A percentile compares a stretch with the other conserved stretches of the same genome.
phyloP scores from a whole-genome alignment of 2,113 vertebrate species.

The Euleptes europaea region DNA sequence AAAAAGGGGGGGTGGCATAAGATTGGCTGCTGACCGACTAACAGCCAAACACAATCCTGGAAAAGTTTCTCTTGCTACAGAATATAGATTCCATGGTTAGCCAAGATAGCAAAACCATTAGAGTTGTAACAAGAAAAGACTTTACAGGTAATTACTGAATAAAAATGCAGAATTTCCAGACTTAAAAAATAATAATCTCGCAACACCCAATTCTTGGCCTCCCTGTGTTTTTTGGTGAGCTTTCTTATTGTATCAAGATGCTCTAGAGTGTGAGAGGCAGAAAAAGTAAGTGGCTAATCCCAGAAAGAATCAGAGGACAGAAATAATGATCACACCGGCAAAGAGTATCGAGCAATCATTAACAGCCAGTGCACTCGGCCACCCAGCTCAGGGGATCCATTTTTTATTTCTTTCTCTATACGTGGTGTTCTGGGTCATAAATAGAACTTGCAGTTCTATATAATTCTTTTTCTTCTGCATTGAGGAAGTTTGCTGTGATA shows the following conservation, averaged over 20 bases:
- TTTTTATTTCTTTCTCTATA: background rate
- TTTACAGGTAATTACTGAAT: background rate
- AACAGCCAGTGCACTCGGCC: background rate
- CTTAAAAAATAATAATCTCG: background rate
- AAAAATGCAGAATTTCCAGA: background rate
- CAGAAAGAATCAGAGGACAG: background rate
- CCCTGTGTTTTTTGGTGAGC: background rate
- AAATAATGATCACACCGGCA: background rate
- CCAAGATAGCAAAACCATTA: conserved; percentile 3
- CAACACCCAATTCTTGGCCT: background rate
- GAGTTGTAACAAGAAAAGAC: background rate
- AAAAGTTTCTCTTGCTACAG: background rate
- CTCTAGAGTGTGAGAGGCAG: background rate
- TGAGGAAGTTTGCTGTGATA: background rate
- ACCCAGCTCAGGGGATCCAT: background rate
- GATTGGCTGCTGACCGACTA: background rate
- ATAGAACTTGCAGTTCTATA: background rate
- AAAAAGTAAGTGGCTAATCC: background rate
- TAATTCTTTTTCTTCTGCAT: background rate
- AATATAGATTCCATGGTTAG: background rate
- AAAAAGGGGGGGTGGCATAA: background rate
- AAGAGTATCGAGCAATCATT: background rate
- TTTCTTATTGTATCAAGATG: background rate
- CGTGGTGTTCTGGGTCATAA: background rate
- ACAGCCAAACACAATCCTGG: background rate